A percentile compares a stretch with the other conserved stretches of the same genome.
Evolutionary conservation across 2,113 vertebrate genomes (phyloP).

Genomic region (Erythrocebus patas): DNA sequence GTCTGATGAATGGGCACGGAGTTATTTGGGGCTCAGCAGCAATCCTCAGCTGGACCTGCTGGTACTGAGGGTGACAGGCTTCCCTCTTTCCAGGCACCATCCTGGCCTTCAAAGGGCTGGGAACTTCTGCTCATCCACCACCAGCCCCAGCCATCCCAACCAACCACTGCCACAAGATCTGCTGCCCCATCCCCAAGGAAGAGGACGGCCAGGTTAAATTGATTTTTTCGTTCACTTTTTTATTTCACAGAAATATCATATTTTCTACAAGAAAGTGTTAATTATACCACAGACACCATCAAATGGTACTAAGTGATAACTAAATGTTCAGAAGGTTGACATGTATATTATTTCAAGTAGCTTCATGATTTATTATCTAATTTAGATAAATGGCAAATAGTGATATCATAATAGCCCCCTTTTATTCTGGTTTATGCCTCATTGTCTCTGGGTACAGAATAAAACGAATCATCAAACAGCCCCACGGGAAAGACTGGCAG

Average conservation of each 20-base stretch:
- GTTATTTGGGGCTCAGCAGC: slow-evolving; percentile 1
- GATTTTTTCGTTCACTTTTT: slow-evolving; percentile 21
- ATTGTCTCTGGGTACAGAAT: slow-evolving; percentile 62
- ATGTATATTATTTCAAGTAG: slow-evolving; percentile 66
- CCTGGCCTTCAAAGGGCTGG: not conserved
- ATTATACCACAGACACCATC: slow-evolving; percentile 55
- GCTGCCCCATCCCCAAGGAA: not conserved
- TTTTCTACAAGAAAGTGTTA: slow-evolving; percentile 41
- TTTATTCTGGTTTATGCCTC: slow-evolving; percentile 69
- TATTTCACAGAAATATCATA: slow-evolving; percentile 20
- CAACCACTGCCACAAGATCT: not conserved
- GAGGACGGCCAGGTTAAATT: not conserved
- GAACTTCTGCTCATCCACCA: not conserved
- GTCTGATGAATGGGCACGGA: slow-evolving; percentile 53
- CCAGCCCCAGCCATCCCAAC: not conserved
- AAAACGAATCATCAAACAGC: slow-evolving; percentile 59
- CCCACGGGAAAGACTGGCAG: slow-evolving; percentile 3
- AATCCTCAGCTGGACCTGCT: slow-evolving; percentile 35
- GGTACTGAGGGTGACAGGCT: not conserved
- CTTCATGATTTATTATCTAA: slow-evolving; percentile 75
- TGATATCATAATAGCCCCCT: slow-evolving; percentile 65
- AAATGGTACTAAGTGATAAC: slow-evolving; percentile 47
- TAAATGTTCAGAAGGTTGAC: slow-evolving; percentile 49
- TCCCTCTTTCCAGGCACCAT: not conserved
- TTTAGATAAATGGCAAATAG: slow-evolving; percentile 70